Evolutionary conservation across 1,140 invertebrate genomes (phyloP), one percentile per base, ranked within the genome.

Genomic region (Neodiprion lecontei): DNA sequence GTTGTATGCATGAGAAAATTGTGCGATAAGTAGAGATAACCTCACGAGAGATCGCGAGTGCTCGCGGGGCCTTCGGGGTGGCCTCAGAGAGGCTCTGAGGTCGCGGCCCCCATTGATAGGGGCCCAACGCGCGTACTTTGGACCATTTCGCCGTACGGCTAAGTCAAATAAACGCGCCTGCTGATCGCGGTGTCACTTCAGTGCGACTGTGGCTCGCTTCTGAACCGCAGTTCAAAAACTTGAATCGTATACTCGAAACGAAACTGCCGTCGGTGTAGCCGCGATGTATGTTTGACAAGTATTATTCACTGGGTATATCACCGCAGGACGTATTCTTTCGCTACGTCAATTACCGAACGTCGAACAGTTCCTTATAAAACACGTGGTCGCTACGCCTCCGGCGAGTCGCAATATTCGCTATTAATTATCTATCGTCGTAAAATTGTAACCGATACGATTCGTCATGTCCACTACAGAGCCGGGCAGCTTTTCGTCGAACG

Each of bases 401-500:
- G 28, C 28, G 28, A 40, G 28, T 40, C 28, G 5, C 0, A 40
- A 5, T 3, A 40, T 40, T 40, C 28, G 5, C 1, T 40, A 40
- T 40, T 40, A 5, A 40, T 40, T 5, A 40, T 5, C 5, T 40
- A 40, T 21, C 28, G 0, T 40, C 28, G 2, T 40, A 40, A 1
- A 40, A 40, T 40, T 40, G 28, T 40, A 40, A 40, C 1, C 28
- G 28, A 40, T 40, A 40, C 5, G 17, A 21, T 40, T 40, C 28
- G 5, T 40, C 28, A 40, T 86, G 83, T 84, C 83, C 28, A 40
- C 28, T 72, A 84, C 81, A 83, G 86, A 88, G 79, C 77, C 81
- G 69, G 79, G 83, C 72, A 88, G 82, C 75, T 87, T 88, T 75
- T 83, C 87, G 28, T 89, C 89, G 53, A 88, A 88, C 85, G 92